Percentiles rank a stretch among this genome's conserved stretches.
Evolutionary conservation across 30 jellyfish, hydroid and myxozoan genomes (phyloP).

Genomic region (Turritopsis dohrnii): DNA sequence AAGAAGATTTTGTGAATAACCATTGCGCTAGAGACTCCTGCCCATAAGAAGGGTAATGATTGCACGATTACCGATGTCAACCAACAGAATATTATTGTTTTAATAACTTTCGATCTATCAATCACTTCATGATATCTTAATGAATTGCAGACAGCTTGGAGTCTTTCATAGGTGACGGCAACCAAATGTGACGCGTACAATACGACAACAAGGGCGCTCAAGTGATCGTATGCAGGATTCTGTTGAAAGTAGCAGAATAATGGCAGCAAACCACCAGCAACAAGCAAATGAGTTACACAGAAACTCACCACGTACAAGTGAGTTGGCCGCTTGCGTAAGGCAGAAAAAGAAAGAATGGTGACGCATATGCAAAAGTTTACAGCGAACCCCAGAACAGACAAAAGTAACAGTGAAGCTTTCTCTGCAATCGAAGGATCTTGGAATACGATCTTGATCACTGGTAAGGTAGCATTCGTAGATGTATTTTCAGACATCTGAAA

Average conservation of each 20-base stretch:
- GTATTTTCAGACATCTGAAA: background rate
- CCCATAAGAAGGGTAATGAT: slow-evolving; percentile 62
- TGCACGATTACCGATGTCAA: slow-evolving; percentile 36
- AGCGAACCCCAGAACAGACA: background rate
- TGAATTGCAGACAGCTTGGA: slow-evolving; percentile 50
- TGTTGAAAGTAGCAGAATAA: slow-evolving; percentile 26
- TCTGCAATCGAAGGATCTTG: background rate
- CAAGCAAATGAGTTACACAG: slow-evolving; percentile 47
- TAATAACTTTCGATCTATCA: slow-evolving; percentile 35
- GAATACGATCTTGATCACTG: background rate
- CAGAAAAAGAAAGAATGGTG: background rate
- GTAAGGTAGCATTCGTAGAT: background rate
- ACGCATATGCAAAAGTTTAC: background rate
- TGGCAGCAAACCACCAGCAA: slow-evolving; percentile 73
- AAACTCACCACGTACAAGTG: slow-evolving; percentile 59
- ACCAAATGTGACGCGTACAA: slow-evolving; percentile 46
- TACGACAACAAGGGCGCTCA: slow-evolving; percentile 40
- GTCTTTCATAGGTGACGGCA: slow-evolving; percentile 77
- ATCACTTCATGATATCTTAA: slow-evolving; percentile 41
- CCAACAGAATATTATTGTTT: slow-evolving; percentile 46
- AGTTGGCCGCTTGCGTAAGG: slow-evolving; percentile 24
- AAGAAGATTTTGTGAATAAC: slow-evolving; percentile 26
- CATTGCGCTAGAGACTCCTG: background rate
- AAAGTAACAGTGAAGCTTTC: background rate
- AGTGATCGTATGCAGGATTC: slow-evolving; percentile 30